phyloP scores from a whole-genome alignment of 1,140 invertebrate species.

The Ips typographus region DNA sequence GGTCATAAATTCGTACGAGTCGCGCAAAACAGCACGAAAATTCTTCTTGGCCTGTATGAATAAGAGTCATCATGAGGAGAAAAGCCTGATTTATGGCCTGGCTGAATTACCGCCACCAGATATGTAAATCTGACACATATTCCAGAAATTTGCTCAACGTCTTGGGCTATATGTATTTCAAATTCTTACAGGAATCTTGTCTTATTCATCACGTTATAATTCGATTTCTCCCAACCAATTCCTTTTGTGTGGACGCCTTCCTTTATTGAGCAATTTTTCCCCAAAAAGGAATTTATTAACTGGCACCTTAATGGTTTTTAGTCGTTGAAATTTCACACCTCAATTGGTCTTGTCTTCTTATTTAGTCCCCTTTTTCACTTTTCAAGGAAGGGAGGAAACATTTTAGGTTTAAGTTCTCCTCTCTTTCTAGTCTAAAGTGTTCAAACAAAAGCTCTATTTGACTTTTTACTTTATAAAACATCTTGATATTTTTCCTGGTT shows the following conservation, averaged over 20 bases:
- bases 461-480: too few relatives aligned
- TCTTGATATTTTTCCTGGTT: too few relatives aligned
- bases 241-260: not conserved
- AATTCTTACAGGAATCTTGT: not conserved
- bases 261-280: conserved; percentile 3
- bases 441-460: too few relatives aligned
- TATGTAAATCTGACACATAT: conserved; percentile 30
- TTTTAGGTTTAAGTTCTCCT: too few relatives aligned
- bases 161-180: not conserved
- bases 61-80: conserved; percentile 32
- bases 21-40: conserved; percentile 21
- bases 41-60: conserved; percentile 25
- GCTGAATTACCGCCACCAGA: conserved; percentile 31
- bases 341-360: not conserved
- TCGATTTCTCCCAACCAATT: not conserved
- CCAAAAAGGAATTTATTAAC: not conserved
- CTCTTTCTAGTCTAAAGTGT: too few relatives aligned
- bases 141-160: conserved; percentile 5
- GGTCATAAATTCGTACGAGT: conserved; percentile 28
- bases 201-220: not conserved
- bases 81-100: conserved; percentile 31
- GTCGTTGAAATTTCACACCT: not conserved
- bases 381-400: too few relatives aligned
- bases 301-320: not conserved
- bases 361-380: too few relatives aligned